These are phyloP conservation scores for Osmoderma eremita DNA, from an alignment of 2,888 invertebrate genomes.

Conservation along the genomic window DNA sequence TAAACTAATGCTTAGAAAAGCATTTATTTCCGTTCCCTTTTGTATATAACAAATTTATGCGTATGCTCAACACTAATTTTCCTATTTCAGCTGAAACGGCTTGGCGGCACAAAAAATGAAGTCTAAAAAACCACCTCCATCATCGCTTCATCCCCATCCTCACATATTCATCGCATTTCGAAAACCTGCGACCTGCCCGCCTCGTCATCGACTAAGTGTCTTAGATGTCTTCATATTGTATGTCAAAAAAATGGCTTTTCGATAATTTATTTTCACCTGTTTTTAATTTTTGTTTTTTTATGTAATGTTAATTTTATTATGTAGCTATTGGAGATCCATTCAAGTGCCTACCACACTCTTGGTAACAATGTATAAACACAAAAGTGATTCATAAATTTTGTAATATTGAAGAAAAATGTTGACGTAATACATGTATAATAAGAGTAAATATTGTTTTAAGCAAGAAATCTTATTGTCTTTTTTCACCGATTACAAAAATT, in stretches of 20 bases:
- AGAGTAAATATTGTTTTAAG: too few species aligned
- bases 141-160: constrained; percentile 27
- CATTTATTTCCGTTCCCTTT: background rate
- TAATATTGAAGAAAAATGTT: background rate
- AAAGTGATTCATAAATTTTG: background rate
- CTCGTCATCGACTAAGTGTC: constrained; percentile 2
- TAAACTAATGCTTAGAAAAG: too few species aligned
- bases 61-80: constrained; percentile 23
- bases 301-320: constrained; percentile 18
- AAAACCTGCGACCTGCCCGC: constrained; percentile 14
- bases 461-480: too few species aligned
- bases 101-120: constrained; percentile 54
- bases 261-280: constrained; percentile 39
- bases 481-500: background rate
- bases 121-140: constrained; percentile 42
- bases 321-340: constrained; percentile 9
- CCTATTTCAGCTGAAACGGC: constrained; percentile 52
- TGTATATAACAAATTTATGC: background rate
- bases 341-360: background rate
- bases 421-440: background rate
- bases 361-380: background rate
- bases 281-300: constrained; percentile 10
- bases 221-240: constrained; percentile 16
- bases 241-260: constrained; percentile 22
- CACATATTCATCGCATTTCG: constrained; percentile 31